Evolutionary conservation across 2,113 vertebrate species (phyloP).

Genomic region (Channa argus): DNA sequence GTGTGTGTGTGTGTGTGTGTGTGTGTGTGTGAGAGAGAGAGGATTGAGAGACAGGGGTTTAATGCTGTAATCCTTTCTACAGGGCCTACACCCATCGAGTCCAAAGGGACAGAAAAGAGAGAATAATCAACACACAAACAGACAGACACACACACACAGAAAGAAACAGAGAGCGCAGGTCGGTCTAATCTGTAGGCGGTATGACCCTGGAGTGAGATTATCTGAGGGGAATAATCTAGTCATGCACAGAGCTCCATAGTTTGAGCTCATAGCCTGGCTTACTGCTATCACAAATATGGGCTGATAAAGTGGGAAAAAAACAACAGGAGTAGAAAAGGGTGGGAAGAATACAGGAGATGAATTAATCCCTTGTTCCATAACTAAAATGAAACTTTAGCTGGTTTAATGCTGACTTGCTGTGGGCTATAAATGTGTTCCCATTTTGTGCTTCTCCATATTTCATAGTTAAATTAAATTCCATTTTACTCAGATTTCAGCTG

Average conservation of each 20-base stretch:
- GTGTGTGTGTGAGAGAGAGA: too few species aligned
- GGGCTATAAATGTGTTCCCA: background rate
- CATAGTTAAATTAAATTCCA: background rate
- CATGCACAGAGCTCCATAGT: constrained; percentile 32
- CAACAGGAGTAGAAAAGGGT: background rate
- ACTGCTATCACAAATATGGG: constrained; percentile 19
- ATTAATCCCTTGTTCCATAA: background rate
- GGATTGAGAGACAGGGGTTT: constrained; percentile 56
- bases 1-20: constrained; percentile 3
- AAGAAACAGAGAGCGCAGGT: constrained; percentile 30
- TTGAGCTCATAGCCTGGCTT: constrained; percentile 15
- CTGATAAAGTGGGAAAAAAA: constrained; percentile 2
- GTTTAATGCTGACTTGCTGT: background rate
- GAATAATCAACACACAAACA: constrained; percentile 26
- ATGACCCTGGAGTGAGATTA: constrained; percentile 74
- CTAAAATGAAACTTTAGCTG: background rate
- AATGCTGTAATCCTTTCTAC: constrained; percentile 60
- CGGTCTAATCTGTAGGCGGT: constrained; percentile 74
- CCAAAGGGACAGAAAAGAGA: constrained; percentile 25
- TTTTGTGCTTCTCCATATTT: constrained; percentile 1
- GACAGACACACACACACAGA: background rate
- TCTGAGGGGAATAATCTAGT: constrained; percentile 75
- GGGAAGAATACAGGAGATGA: background rate
- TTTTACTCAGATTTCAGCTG: background rate
- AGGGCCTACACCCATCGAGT: constrained; percentile 36